Conservation (phyloP, 2,797 vertebrate species). For the Myiothlypis chrysogaster region DNA sequence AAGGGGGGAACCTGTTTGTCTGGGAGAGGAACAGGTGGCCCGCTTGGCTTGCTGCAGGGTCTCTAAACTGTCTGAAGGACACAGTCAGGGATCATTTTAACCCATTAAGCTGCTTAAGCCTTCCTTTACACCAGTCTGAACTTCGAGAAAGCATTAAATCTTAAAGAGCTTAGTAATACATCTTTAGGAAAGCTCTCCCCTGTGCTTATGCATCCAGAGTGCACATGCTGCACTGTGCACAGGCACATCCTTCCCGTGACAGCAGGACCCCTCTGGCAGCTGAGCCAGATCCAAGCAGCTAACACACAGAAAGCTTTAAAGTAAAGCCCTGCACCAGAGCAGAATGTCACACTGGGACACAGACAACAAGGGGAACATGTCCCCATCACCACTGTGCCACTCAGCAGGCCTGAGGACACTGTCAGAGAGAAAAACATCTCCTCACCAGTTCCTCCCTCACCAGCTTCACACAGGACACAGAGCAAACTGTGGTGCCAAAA, state of each 20-base stretch:
- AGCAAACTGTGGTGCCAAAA: fast-evolving
- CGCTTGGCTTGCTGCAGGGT: background rate
- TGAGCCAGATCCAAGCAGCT: background rate
- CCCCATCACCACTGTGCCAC: background rate
- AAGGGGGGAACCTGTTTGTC: slow-evolving; percentile 42
- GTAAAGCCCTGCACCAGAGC: background rate
- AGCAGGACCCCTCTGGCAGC: background rate
- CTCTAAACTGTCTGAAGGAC: slow-evolving; percentile 65
- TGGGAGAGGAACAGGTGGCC: slow-evolving; percentile 65
- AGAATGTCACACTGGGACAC: background rate
- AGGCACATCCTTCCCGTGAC: background rate
- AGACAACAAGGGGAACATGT: background rate
- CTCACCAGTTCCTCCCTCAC: background rate
- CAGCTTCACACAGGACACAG: fast-evolving
- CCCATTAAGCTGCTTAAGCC: slow-evolving; percentile 61
- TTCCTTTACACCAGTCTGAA: slow-evolving; percentile 37
- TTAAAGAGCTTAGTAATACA: slow-evolving; percentile 63
- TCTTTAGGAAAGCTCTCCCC: slow-evolving; percentile 38
- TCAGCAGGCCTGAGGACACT: background rate
- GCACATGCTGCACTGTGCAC: background rate
- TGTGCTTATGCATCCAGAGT: background rate
- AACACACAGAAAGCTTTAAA: background rate
- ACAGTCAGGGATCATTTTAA: slow-evolving; percentile 55
- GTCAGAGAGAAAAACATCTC: background rate
- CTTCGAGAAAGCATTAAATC: slow-evolving; percentile 59